Percentiles rank a stretch among this genome's conserved stretches.
These are phyloP conservation scores for Drosophila paulistorum DNA, from an alignment of 1,140 invertebrate genomes.

Conservation along the genomic window DNA sequence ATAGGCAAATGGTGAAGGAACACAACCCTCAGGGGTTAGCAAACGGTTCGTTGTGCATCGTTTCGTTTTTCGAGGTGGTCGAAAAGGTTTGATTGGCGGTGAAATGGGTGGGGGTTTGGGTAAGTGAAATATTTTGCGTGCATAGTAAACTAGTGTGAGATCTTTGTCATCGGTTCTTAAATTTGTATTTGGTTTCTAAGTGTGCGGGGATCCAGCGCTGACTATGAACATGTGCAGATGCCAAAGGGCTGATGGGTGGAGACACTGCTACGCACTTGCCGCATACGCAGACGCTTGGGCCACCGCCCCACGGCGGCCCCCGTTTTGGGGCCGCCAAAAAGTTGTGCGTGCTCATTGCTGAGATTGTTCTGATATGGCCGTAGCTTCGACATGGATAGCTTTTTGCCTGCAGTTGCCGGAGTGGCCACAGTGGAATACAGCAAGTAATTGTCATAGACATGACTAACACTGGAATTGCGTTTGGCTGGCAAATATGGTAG, in stretches of 20 bases:
- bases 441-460: slow-evolving; percentile 79
- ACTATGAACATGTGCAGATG: slow-evolving; percentile 83
- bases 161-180: slow-evolving; percentile 53
- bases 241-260: slow-evolving; percentile 79
- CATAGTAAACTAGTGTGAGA: slow-evolving; percentile 42
- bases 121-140: slow-evolving; percentile 19
- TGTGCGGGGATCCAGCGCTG: slow-evolving; percentile 54
- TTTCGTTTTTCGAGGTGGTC: slow-evolving; percentile 39
- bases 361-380: slow-evolving; percentile 71
- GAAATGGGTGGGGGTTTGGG: background rate
- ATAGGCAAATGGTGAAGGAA: slow-evolving; percentile 8
- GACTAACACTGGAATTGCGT: slow-evolving; percentile 76
- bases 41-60: slow-evolving; percentile 25
- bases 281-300: slow-evolving; percentile 59
- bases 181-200: slow-evolving; percentile 13
- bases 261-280: slow-evolving; percentile 75
- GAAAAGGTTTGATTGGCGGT: slow-evolving; percentile 28
- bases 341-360: slow-evolving; percentile 69
- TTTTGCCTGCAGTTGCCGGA: slow-evolving; percentile 36
- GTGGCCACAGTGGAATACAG: slow-evolving; percentile 62
- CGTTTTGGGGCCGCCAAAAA: slow-evolving; percentile 54
- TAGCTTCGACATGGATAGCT: slow-evolving; percentile 32
- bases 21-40: slow-evolving; percentile 34
- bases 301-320: slow-evolving; percentile 36
- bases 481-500: slow-evolving; percentile 76